Percentiles rank a stretch among this genome's conserved stretches.
These are phyloP conservation scores for Menidia beryllina DNA, from an alignment of 2,113 vertebrate species.

Conservation along the genomic window DNA sequence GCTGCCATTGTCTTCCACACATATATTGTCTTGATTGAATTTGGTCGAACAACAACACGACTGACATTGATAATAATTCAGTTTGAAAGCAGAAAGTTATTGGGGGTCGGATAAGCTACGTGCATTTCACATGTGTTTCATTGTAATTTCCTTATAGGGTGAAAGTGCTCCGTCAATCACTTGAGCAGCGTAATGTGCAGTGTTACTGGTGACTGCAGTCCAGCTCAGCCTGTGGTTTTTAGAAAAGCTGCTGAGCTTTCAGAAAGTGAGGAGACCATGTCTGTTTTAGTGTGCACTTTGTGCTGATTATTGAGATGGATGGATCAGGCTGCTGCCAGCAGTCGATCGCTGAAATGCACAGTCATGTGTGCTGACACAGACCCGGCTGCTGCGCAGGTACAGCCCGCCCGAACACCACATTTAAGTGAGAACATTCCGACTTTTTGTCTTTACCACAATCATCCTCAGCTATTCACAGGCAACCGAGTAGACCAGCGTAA, in stretches of 20 bases:
- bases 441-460: conserved; percentile 6
- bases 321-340: conserved; percentile 35
- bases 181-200: conserved; percentile 43
- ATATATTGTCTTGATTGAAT: conserved; percentile 26
- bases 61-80: conserved; percentile 13
- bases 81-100: not conserved
- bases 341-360: conserved; percentile 32
- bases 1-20: not conserved
- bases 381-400: not conserved
- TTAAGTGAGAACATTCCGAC: conserved; percentile 1
- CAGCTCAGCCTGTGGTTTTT: conserved; percentile 38
- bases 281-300: conserved; percentile 53
- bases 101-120: not conserved
- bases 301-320: conserved; percentile 61
- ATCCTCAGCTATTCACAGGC: conserved; percentile 14
- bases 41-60: conserved; percentile 17
- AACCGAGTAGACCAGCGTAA: conserved; percentile 1
- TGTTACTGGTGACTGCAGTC: conserved; percentile 54
- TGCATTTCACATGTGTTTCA: conserved; percentile 4
- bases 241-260: conserved; percentile 62
- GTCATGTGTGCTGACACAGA: conserved; percentile 2
- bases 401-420: not conserved
- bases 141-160: conserved; percentile 27
- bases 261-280: conserved; percentile 49
- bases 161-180: conserved; percentile 38